Percentiles rank a stretch among this genome's conserved stretches.
phyloP scores from a whole-genome alignment of 2,113 vertebrate species.

The Ptilonorhynchus violaceus region DNA sequence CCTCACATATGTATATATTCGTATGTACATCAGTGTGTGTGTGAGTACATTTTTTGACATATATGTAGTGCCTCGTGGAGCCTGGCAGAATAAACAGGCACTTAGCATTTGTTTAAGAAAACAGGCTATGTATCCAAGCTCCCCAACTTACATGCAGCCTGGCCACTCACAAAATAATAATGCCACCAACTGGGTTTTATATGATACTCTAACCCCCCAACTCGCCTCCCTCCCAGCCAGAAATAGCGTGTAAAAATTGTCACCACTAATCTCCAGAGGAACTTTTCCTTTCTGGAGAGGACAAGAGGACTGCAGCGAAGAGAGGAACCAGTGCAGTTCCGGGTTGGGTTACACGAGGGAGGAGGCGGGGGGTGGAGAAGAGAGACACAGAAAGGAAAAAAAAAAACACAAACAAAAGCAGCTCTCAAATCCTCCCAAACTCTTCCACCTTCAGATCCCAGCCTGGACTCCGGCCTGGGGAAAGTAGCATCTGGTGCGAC shows the following conservation, averaged over 20 bases:
- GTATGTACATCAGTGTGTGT: rapidly evolving
- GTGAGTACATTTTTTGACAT: neutral
- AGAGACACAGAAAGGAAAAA: rapidly evolving
- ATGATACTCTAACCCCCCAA: neutral
- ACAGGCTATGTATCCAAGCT: neutral
- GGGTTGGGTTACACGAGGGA: neutral
- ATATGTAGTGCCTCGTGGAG: neutral
- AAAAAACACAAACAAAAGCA: neutral
- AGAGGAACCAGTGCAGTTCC: neutral
- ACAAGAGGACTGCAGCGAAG: neutral
- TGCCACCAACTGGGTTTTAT: neutral
- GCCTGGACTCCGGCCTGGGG: neutral
- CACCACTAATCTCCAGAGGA: neutral
- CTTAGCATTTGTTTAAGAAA: neutral
- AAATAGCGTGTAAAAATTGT: neutral
- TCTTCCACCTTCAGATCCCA: neutral
- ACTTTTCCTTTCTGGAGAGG: neutral
- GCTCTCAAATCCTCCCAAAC: neutral
- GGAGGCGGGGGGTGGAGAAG: neutral
- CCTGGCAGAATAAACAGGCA: neutral
- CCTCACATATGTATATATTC: neutral
- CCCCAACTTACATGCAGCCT: neutral
- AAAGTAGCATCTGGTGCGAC: rapidly evolving
- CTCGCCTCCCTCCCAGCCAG: rapidly evolving
- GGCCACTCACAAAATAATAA: neutral